Conservation (phyloP, 2,797 vertebrate genomes). For the Mareca penelope region DNA sequence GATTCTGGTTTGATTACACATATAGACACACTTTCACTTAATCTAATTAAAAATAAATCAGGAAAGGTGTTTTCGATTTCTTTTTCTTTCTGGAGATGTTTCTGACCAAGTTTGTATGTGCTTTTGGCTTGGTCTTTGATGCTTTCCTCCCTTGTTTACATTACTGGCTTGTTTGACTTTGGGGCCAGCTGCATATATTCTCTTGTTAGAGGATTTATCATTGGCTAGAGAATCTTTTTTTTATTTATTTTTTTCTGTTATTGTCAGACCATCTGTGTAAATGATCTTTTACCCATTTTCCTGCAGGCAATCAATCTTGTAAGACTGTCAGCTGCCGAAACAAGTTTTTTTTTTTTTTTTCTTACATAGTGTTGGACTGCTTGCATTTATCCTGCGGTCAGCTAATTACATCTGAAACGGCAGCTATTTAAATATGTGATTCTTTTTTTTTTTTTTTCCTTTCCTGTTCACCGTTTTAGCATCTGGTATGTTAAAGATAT, state of each 20-base stretch:
- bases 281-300: neutral
- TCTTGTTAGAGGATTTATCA: neutral
- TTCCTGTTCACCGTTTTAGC: neutral
- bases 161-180: neutral
- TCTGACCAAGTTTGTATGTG: neutral
- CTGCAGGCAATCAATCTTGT: neutral
- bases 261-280: neutral
- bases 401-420: neutral
- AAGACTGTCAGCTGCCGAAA: neutral
- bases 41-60: neutral
- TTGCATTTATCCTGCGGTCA: neutral
- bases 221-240: neutral
- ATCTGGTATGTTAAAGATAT: neutral
- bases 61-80: neutral
- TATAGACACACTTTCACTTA: neutral
- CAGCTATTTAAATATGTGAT: neutral
- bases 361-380: neutral
- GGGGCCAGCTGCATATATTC: fast-evolving
- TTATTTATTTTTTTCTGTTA: neutral
- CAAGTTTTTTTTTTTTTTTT: neutral
- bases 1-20: neutral
- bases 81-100: neutral
- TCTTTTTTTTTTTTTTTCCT: neutral
- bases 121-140: neutral
- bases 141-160: neutral